Conservation (phyloP, 2,797 vertebrate species). For the Danio kyathit region DNA sequence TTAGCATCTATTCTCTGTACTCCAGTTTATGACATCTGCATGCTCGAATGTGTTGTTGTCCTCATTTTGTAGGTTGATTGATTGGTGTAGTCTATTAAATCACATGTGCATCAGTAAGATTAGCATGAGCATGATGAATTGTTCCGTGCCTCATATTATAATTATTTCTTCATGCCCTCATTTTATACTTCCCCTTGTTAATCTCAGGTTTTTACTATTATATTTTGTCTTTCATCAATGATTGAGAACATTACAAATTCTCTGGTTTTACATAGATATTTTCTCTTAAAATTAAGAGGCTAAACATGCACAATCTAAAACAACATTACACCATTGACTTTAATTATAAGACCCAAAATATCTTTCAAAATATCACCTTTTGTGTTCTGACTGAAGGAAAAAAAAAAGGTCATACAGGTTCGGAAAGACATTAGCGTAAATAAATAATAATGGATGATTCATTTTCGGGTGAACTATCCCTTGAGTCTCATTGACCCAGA, state of each 20-base stretch:
- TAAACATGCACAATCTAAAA: not conserved
- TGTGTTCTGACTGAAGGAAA: not conserved
- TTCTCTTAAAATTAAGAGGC: not conserved
- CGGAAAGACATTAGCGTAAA: not conserved
- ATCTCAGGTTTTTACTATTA: not conserved
- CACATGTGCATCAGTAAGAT: constrained; percentile 27
- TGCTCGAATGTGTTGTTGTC: constrained; percentile 11
- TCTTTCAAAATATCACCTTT: not conserved
- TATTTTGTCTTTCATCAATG: not conserved
- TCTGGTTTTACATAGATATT: not conserved
- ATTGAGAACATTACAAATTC: not conserved
- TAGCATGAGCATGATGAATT: not conserved
- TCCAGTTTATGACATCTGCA: constrained; percentile 2
- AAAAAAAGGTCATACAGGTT: not conserved
- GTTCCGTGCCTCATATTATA: not conserved
- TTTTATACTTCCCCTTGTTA: not conserved
- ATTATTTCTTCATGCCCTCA: not conserved
- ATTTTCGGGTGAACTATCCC: constrained; percentile 1
- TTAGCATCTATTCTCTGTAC: not conserved
- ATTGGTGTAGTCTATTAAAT: constrained; percentile 27
- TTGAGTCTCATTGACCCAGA: not conserved
- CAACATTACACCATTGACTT: not conserved
- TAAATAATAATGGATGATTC: constrained; percentile 21
- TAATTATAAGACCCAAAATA: not conserved
- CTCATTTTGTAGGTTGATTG: constrained; percentile 32